A percentile compares a stretch with the other conserved stretches of the same genome.
phyloP scores from a whole-genome alignment of 2,113 vertebrate genomes.

The Opisthocomus hoazin region DNA sequence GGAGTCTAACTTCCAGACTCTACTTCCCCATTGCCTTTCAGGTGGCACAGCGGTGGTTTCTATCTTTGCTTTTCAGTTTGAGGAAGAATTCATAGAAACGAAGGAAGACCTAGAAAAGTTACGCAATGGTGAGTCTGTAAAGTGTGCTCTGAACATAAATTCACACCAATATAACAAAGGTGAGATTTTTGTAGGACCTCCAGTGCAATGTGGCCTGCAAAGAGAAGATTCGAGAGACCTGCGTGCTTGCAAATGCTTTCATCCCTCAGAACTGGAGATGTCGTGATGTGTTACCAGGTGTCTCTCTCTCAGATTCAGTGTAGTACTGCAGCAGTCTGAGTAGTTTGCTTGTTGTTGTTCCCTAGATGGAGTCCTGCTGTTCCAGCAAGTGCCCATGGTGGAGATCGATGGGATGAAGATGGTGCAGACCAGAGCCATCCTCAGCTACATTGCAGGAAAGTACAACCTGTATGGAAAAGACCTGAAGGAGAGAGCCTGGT shows the following conservation, averaged over 20 bases:
- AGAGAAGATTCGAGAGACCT: neutral
- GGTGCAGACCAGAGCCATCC: constrained; percentile 84
- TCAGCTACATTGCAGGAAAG: constrained; percentile 86
- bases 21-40: neutral
- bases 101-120: constrained; percentile 80
- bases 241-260: neutral
- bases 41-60: neutral
- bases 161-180: neutral
- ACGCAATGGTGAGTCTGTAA: constrained; percentile 72
- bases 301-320: neutral
- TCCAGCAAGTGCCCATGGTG: constrained; percentile 87
- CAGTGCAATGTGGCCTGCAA: neutral
- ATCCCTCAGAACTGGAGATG: neutral
- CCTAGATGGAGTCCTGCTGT: constrained; percentile 78
- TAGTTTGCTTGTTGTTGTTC: neutral
- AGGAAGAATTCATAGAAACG: constrained; percentile 80
- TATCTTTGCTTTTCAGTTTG: constrained; percentile 76
- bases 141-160: neutral
- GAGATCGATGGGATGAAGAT: constrained; percentile 89
- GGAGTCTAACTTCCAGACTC: neutral
- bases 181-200: neutral
- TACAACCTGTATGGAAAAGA: constrained; percentile 85
- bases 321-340: neutral
- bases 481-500: constrained; percentile 81
- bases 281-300: neutral